These are phyloP conservation scores for Cecidostiba fungosa DNA, from an alignment of 2,888 invertebrate genomes.

Conservation along the genomic window DNA sequence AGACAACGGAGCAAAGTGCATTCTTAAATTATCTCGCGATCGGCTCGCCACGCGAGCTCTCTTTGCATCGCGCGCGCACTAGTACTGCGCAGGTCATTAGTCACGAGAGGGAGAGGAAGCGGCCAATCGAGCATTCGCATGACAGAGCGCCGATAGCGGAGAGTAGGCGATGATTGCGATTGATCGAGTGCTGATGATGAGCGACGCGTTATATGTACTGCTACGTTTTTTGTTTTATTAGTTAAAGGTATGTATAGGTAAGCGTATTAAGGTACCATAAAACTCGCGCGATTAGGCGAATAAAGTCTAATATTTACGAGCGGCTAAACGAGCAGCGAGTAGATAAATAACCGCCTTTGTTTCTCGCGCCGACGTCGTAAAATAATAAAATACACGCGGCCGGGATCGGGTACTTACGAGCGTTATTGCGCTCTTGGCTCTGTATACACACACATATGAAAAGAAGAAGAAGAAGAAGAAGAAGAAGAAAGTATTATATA, in stretches of 20 bases:
- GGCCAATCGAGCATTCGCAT: constrained; percentile 60
- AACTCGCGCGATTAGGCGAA: constrained; percentile 21
- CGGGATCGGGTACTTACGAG: background rate
- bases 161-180: constrained; percentile 55
- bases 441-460: background rate
- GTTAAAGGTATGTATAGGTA: background rate
- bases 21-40: constrained; percentile 62
- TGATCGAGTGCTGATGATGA: constrained; percentile 54
- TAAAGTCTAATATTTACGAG: constrained; percentile 38
- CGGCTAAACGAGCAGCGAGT: background rate
- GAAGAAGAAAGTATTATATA: background rate
- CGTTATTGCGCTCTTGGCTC: background rate
- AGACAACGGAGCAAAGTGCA: constrained; percentile 64
- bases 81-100: constrained; percentile 64
- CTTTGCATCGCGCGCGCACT: constrained; percentile 2
- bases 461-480: constrained; percentile 10
- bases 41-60: constrained; percentile 34
- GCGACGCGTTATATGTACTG: constrained; percentile 34
- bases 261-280: background rate
- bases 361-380: constrained; percentile 32
- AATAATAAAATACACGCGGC: constrained; percentile 41
- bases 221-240: background rate
- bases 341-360: constrained; percentile 39
- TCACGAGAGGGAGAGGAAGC: constrained; percentile 52
- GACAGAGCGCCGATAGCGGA: constrained; percentile 56